A percentile compares a stretch with the other conserved stretches of the same genome.
Conservation (phyloP, 2,888 invertebrate genomes). For the Pasiphila rectangulata region DNA sequence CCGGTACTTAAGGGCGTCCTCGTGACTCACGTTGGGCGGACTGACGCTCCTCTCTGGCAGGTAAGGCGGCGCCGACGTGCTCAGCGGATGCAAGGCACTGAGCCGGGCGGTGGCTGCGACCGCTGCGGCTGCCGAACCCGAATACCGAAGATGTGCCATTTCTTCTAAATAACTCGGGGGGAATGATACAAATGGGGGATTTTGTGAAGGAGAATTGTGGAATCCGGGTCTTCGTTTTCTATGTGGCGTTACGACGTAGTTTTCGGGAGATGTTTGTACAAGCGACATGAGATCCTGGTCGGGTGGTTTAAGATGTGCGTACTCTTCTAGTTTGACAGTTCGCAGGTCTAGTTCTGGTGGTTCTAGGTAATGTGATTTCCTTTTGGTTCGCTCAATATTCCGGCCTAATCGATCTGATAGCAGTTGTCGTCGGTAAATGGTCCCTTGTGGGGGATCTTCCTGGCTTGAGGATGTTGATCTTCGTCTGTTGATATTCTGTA, state of each 20-base stretch:
- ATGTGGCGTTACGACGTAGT: slow-evolving; percentile 93
- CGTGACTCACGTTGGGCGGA: slow-evolving; percentile 81
- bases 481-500: slow-evolving; percentile 70
- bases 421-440: slow-evolving; percentile 81
- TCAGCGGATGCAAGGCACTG: slow-evolving; percentile 82
- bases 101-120: slow-evolving; percentile 78
- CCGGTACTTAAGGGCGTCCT: slow-evolving; percentile 81
- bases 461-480: slow-evolving; percentile 76
- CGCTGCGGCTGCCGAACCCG: slow-evolving; percentile 81
- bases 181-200: slow-evolving; percentile 92
- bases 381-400: slow-evolving; percentile 82
- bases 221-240: slow-evolving; percentile 92
- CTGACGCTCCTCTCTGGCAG: slow-evolving; percentile 83
- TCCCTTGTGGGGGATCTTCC: slow-evolving; percentile 76
- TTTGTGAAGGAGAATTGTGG: slow-evolving; percentile 92
- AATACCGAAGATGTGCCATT: slow-evolving; percentile 82
- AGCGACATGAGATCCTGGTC: slow-evolving; percentile 86
- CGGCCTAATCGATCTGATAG: slow-evolving; percentile 82
- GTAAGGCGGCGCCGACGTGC: slow-evolving; percentile 88
- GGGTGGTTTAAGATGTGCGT: slow-evolving; percentile 83
- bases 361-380: slow-evolving; percentile 83
- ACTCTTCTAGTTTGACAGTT: slow-evolving; percentile 84
- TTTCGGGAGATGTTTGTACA: slow-evolving; percentile 87
- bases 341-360: slow-evolving; percentile 85
- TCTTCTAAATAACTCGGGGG: slow-evolving; percentile 88